Base-by-base conservation (phyloP, 1,140 invertebrate genomes). In the Drosophila nigrodunni region DNA sequence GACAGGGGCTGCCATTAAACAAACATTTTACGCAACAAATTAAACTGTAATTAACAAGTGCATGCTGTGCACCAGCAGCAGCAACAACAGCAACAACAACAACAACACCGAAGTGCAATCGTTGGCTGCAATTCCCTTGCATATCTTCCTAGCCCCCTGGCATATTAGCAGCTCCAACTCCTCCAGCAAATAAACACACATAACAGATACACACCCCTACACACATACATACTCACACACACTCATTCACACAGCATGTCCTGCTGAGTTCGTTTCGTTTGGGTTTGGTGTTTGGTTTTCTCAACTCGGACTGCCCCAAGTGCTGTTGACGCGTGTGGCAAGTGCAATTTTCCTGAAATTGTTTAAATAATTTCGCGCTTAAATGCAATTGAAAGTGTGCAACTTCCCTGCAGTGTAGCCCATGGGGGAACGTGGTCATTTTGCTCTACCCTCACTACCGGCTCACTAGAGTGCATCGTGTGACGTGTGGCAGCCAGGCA, bases 21-120 rank as follows among this genome's bases (percentile, higher is more conserved):
- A 88, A 88, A 88, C 85, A 88, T 87, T 87, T 87, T 87, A 87
- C 85, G 85, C 83, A 87, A 87, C 83, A 87, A 89, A 89, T 89
- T 89, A 89, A 89, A 89, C 78, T 82, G 81, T 89, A 89, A 89
- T 89, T 89, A 89, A 89, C 85, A 89, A 89, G 85, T 81, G 85
- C 78, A 85, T 61, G 77, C 83, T 88, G 80, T 74, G 85, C 65
- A 66, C 44, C 76, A 87, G 4, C 52, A 49, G 18, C 68, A 70
- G 0, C 59, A 55, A 7, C 67, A 64, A 11, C 55, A 46, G n/a
- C 41, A 72, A 0, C 43, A 43, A 49, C 18, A 64, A 39, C 39
- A 41, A 34, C 46, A 50, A 10, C 41, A 39, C 18, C 59, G 34
- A 34, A 37, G 61, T 59, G n/a, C 55, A 65, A 44, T 66, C 70